These are phyloP conservation scores for Nothura maculosa DNA, from an alignment of 2,797 vertebrate genomes.

Conservation along the genomic window DNA sequence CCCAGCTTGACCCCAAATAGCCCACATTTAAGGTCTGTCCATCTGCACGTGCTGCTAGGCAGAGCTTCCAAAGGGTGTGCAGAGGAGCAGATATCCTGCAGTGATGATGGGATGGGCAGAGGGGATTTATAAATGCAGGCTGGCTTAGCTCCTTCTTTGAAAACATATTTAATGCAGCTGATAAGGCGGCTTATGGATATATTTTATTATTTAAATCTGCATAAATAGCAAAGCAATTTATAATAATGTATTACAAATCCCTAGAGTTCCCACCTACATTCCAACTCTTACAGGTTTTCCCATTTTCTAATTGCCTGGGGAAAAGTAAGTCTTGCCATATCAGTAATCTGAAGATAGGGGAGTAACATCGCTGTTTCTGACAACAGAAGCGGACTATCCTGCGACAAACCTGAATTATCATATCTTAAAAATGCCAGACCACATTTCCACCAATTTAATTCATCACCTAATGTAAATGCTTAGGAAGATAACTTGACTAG, in stretches of 20 bases:
- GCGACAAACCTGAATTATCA: not conserved
- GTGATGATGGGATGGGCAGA: not conserved
- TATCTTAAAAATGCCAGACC: not conserved
- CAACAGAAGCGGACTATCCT: constrained; percentile 4
- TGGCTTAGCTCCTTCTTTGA: constrained; percentile 13
- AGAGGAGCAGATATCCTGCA: not conserved
- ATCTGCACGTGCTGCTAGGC: not conserved
- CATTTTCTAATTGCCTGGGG: constrained; percentile 27
- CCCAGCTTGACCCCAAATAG: not conserved
- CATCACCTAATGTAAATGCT: not conserved
- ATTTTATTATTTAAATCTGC: constrained; percentile 57
- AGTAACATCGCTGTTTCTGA: constrained; percentile 8
- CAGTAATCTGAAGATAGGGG: constrained; percentile 6
- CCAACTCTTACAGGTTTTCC: not conserved
- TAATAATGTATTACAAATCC: constrained; percentile 47
- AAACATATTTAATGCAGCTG: constrained; percentile 8
- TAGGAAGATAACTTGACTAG: not conserved
- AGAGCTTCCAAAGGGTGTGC: not conserved
- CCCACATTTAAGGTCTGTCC: not conserved
- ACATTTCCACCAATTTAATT: not conserved
- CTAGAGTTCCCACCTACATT: constrained; percentile 23
- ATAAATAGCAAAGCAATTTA: constrained; percentile 55
- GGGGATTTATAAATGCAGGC: not conserved
- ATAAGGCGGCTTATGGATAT: constrained; percentile 38
- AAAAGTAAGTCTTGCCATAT: not conserved